Evolutionary conservation across 2,888 invertebrate species (phyloP).

Genomic region (Dasysyrphus tricinctus): DNA sequence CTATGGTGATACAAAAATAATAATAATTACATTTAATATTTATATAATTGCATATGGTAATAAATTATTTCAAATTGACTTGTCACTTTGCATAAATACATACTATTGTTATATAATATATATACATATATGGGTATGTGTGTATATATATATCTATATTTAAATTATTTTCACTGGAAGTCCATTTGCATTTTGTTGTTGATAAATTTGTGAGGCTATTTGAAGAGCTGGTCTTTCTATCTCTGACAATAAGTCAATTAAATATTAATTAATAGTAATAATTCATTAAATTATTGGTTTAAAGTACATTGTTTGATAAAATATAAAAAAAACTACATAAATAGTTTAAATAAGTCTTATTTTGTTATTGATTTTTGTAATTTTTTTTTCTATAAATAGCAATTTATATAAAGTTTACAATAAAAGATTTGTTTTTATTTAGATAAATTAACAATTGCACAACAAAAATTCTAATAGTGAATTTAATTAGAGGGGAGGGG

Average conservation of each 20-base stretch:
- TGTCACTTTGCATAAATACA: conserved; percentile 78
- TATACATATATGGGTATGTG: background rate
- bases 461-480: conserved; percentile 42
- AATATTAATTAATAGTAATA: conserved; percentile 23
- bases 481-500: conserved; percentile 20
- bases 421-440: conserved; percentile 7
- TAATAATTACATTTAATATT: background rate
- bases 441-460: conserved; percentile 68
- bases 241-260: conserved; percentile 23
- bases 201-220: conserved; percentile 19
- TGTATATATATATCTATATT: background rate
- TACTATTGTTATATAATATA: background rate
- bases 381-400: conserved; percentile 37
- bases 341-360: conserved; percentile 71
- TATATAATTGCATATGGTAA: conserved; percentile 26
- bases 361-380: conserved; percentile 55
- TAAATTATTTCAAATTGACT: conserved; percentile 66
- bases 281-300: conserved; percentile 58
- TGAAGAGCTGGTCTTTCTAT: conserved; percentile 10
- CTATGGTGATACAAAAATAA: conserved; percentile 16
- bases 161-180: conserved; percentile 79
- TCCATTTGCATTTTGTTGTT: conserved; percentile 80
- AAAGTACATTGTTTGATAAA: conserved; percentile 53
- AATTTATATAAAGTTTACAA: conserved; percentile 52
- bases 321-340: conserved; percentile 30